A percentile compares a stretch with the other conserved stretches of the same genome.
These are phyloP conservation scores for Drosophila erecta DNA, from an alignment of 1,140 invertebrate genomes.

Conservation along the genomic window DNA sequence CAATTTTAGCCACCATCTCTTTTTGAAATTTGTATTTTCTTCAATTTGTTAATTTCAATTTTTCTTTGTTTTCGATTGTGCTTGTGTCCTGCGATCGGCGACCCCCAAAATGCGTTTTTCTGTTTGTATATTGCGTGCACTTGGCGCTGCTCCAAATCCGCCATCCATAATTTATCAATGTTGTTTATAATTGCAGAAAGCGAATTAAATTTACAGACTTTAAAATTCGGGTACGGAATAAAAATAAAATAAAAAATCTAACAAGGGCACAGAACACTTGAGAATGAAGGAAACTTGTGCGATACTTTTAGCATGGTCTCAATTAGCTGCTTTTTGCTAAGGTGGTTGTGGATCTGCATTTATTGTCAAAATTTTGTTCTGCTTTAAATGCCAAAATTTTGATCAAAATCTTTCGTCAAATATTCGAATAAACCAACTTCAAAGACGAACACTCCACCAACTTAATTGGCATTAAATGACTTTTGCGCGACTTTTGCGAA, in stretches of 20 bases:
- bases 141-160: conserved; percentile 38
- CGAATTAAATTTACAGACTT: conserved; percentile 9
- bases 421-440: not conserved
- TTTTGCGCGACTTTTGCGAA: not conserved
- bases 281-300: not conserved
- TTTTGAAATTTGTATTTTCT: conserved; percentile 32
- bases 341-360: not conserved
- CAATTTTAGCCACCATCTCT: conserved; percentile 1
- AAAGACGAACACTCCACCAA: not conserved
- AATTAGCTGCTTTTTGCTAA: no score
- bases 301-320: not conserved
- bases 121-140: conserved; percentile 25
- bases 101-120: conserved; percentile 44
- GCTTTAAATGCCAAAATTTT: conserved; percentile 35
- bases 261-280: conserved; percentile 22
- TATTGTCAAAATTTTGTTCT: not conserved
- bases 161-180: conserved; percentile 52
- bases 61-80: conserved; percentile 1
- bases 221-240: conserved; percentile 16
- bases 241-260: conserved; percentile 10
- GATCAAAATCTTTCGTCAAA: conserved; percentile 31
- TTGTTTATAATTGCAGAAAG: conserved; percentile 20
- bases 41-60: conserved; percentile 23
- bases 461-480: not conserved
- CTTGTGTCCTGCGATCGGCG: conserved; percentile 14